Evolutionary conservation across 2,113 vertebrate genomes (phyloP).

Genomic region (Gymnobelideus leadbeateri): DNA sequence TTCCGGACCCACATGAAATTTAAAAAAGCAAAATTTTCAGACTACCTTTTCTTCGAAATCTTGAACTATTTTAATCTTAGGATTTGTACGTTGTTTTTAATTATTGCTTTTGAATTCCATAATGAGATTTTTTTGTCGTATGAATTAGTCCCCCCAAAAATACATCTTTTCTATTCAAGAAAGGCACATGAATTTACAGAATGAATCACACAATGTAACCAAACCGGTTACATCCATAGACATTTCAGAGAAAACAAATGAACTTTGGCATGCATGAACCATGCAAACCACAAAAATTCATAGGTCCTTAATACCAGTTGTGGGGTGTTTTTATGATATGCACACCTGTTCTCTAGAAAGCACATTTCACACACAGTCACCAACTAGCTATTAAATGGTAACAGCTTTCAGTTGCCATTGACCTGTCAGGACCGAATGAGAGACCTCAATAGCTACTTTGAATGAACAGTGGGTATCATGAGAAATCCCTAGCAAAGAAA

Average conservation of each 20-base stretch:
- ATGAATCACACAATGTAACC: not conserved
- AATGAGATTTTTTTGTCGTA: constrained; percentile 8
- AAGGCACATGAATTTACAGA: constrained; percentile 23
- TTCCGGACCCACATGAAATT: constrained; percentile 9
- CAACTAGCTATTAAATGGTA: constrained; percentile 28
- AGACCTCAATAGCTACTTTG: not conserved
- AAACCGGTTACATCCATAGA: constrained; percentile 27
- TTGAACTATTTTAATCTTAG: not conserved
- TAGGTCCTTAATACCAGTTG: not conserved
- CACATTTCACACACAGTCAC: constrained; percentile 11
- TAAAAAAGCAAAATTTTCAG: not conserved
- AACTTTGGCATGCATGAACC: constrained; percentile 31
- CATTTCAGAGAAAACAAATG: constrained; percentile 55
- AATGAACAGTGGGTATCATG: not conserved
- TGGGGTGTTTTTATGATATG: not conserved
- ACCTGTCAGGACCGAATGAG: constrained; percentile 12
- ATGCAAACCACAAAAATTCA: constrained; percentile 55
- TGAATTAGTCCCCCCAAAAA: not conserved
- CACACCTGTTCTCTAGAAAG: constrained; percentile 61
- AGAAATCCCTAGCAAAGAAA: constrained; percentile 20
- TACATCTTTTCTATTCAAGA: constrained; percentile 11
- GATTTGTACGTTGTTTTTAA: not conserved
- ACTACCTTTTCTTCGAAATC: not conserved
- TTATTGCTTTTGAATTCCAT: constrained; percentile 26
- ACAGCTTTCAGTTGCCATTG: constrained; percentile 18